Conservation (phyloP, 2,113 vertebrate genomes). For the Pangasianodon gigas region DNA sequence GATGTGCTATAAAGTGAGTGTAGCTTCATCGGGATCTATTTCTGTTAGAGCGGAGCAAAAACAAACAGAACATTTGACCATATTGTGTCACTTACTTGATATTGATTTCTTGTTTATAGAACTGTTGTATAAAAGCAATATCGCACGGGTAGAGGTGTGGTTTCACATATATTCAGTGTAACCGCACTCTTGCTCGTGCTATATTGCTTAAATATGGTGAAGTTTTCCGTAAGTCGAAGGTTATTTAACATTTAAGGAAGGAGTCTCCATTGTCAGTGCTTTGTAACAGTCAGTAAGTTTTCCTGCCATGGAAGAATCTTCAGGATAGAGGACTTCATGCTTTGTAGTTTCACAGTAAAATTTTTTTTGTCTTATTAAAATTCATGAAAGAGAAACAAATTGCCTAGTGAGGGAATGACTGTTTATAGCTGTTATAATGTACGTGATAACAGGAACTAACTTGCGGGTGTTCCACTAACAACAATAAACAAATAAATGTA, state of each 20-base stretch:
- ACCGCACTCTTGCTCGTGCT: no score
- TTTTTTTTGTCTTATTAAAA: not conserved
- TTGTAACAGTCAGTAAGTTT: not conserved
- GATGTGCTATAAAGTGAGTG: not conserved
- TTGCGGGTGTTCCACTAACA: not conserved
- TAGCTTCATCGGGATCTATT: not conserved
- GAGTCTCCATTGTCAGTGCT: not conserved
- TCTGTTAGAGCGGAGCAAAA: not conserved
- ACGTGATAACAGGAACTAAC: not conserved
- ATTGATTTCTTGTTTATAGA: not conserved
- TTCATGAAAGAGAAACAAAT: not conserved
- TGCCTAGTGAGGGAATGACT: not conserved
- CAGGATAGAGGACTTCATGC: not conserved
- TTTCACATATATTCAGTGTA: not conserved
- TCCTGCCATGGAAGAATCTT: not conserved
- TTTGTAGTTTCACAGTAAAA: not conserved
- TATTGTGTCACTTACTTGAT: not conserved
- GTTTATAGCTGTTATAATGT: not conserved
- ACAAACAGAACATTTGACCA: not conserved
- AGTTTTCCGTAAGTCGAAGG: no score
- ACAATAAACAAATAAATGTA: not conserved
- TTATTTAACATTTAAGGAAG: not conserved
- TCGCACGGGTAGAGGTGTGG: not conserved
- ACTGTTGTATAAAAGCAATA: not conserved
- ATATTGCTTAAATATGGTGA: no score